Evolutionary conservation across 2,113 vertebrate species (phyloP), one percentile per base, ranked within the genome.

Genomic region (Egretta garzetta): DNA sequence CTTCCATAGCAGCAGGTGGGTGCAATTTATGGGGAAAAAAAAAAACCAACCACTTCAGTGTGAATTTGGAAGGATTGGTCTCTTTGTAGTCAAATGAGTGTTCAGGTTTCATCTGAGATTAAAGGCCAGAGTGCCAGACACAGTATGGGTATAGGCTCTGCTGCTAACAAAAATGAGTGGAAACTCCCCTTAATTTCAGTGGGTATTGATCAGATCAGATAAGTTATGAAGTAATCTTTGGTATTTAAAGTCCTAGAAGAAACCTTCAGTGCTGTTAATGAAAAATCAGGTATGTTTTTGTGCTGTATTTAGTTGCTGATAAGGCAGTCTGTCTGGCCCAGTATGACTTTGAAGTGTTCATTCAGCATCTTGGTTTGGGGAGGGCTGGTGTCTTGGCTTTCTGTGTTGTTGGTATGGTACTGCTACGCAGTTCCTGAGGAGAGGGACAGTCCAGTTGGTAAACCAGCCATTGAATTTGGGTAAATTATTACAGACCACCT

Each of bases 21-120:
- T 64, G 17, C 26, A 85, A 45, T 13, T 55, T 71, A 15, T 0
- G 1, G 10, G 5, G 1, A 2, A 13, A 45, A 12, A 14, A 1
- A 32, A 45, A 53, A n/a, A 39, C 15, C 43, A 45, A 17, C n/a
- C n/a, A 8, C 45, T 18, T 45, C 23, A 27, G 19, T 59, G 23
- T 50, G 52, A 62, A 62, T 89, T 77, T 81, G 45, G 80, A n/a
- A 7, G 1, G 8, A 14, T 49, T 80, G 37, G 13, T 83, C 14
- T 77, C 33, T 72, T 21, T 66, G 39, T 60, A 77, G 59, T 80
- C 33, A 91, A 37, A 21, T 32, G 52, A 66, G 20, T 4, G 15
- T 73, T 80, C 20, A 53, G 41, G 18, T 79, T 93, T 86, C 81
- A 35, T 63, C 30, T 37, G 82, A 64, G 35, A 24, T 22, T 28